These are phyloP conservation scores for Dreissena rostriformis DNA, from an alignment of 1,140 invertebrate genomes.

Conservation along the genomic window DNA sequence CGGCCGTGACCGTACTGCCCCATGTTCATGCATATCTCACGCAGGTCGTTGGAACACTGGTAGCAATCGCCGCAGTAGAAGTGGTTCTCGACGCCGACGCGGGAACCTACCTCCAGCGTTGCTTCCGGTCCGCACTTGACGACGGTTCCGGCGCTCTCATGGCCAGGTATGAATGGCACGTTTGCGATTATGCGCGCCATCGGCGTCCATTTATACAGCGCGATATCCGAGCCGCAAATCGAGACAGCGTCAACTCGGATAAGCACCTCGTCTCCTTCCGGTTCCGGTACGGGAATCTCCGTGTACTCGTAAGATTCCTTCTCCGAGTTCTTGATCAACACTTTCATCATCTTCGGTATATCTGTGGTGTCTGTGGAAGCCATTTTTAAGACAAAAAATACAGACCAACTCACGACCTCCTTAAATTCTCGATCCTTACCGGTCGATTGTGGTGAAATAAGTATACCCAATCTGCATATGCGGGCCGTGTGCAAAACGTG, in stretches of 20 bases:
- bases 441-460: neutral
- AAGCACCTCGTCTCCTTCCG: slow-evolving; percentile 72
- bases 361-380: slow-evolving; percentile 14
- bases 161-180: slow-evolving; percentile 76
- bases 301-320: slow-evolving; percentile 70
- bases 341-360: slow-evolving; percentile 74
- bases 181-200: slow-evolving; percentile 75
- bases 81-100: slow-evolving; percentile 77
- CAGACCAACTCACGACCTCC: neutral
- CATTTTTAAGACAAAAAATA: slow-evolving; percentile 58
- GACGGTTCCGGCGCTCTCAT: slow-evolving; percentile 77
- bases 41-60: slow-evolving; percentile 71
- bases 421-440: no score
- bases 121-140: slow-evolving; percentile 76
- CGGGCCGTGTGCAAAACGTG: neutral
- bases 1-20: slow-evolving; percentile 78
- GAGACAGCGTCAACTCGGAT: slow-evolving; percentile 74
- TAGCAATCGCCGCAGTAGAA: slow-evolving; percentile 76
- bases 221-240: slow-evolving; percentile 77
- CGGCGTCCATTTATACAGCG: slow-evolving; percentile 75
- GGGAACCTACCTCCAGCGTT: slow-evolving; percentile 63
- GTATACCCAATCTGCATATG: slow-evolving; percentile 1
- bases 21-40: slow-evolving; percentile 76
- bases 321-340: slow-evolving; percentile 71
- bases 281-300: slow-evolving; percentile 71